Evolutionary conservation across 2,888 invertebrate genomes (phyloP).

Genomic region (Cancer borealis): DNA sequence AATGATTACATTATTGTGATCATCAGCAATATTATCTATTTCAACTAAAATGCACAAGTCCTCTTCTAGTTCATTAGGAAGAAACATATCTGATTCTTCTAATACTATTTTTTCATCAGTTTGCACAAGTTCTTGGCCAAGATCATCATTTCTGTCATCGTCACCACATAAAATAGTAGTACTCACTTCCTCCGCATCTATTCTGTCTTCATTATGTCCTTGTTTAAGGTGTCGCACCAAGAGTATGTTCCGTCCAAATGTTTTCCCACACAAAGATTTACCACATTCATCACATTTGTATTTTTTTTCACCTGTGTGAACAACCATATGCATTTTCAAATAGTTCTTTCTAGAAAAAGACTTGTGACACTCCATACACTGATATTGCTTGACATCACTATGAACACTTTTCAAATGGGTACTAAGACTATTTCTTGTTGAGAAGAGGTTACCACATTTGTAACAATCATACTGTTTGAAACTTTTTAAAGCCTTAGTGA

Average conservation of each 20-base stretch:
- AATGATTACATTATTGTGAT: slow-evolving; percentile 6
- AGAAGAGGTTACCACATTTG: slow-evolving; percentile 39
- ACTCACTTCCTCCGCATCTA: not conserved
- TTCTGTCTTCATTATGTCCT: not conserved
- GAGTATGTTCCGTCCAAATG: not conserved
- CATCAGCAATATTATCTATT: slow-evolving; percentile 42
- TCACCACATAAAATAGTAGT: not conserved
- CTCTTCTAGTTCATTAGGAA: not conserved
- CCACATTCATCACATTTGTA: slow-evolving; percentile 63
- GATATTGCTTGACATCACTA: slow-evolving; percentile 19
- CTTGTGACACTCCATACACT: slow-evolving; percentile 42
- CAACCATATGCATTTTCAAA: slow-evolving; percentile 56
- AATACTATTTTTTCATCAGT: slow-evolving; percentile 42
- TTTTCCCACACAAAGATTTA: slow-evolving; percentile 31
- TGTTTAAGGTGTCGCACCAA: slow-evolving; percentile 24
- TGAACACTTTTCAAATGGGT: slow-evolving; percentile 52
- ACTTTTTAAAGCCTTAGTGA: not conserved
- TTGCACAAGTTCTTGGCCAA: not conserved
- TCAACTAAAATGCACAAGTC: slow-evolving; percentile 39
- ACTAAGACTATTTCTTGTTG: slow-evolving; percentile 25
- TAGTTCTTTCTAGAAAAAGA: slow-evolving; percentile 50
- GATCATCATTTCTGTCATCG: not conserved
- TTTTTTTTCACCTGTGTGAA: slow-evolving; percentile 55
- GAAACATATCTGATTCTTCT: not conserved
- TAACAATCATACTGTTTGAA: slow-evolving; percentile 30